These are phyloP conservation scores for Podilymbus podiceps DNA, from an alignment of 2,113 vertebrate genomes.

Conservation along the genomic window DNA sequence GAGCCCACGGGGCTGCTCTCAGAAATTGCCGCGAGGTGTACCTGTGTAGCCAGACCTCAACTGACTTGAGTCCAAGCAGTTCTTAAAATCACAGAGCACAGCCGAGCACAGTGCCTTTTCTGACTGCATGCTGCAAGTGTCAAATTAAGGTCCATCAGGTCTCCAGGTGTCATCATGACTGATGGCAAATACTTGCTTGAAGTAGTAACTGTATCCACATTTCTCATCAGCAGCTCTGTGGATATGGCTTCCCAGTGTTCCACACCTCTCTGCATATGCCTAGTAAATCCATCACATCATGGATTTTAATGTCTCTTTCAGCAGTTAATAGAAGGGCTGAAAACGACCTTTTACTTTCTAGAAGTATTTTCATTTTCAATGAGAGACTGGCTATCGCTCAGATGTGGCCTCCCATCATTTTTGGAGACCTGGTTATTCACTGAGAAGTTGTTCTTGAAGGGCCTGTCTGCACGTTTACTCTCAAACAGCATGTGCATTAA, in stretches of 20 bases:
- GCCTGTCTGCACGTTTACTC: background rate
- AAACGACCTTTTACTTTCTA: background rate
- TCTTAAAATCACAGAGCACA: background rate
- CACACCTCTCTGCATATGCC: background rate
- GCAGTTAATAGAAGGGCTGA: background rate
- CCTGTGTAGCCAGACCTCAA: background rate
- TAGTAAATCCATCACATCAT: background rate
- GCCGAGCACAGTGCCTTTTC: background rate
- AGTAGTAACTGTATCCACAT: background rate
- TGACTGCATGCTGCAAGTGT: background rate
- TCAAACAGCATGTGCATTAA: background rate
- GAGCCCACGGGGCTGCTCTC: background rate
- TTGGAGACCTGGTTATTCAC: background rate
- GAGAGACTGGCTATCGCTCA: background rate
- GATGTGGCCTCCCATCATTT: background rate
- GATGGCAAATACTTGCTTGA: background rate
- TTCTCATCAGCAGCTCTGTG: background rate
- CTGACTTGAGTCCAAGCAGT: background rate
- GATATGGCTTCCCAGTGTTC: background rate
- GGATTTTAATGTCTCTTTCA: background rate
- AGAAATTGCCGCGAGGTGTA: accelerated
- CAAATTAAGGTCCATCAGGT: background rate
- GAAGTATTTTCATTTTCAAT: background rate
- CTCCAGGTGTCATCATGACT: background rate
- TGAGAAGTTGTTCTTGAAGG: background rate